Percentiles rank a stretch among this genome's conserved stretches.
These are phyloP conservation scores for Phalacrocorax brasilianus DNA, from an alignment of 2,113 vertebrate genomes.

Conservation along the genomic window DNA sequence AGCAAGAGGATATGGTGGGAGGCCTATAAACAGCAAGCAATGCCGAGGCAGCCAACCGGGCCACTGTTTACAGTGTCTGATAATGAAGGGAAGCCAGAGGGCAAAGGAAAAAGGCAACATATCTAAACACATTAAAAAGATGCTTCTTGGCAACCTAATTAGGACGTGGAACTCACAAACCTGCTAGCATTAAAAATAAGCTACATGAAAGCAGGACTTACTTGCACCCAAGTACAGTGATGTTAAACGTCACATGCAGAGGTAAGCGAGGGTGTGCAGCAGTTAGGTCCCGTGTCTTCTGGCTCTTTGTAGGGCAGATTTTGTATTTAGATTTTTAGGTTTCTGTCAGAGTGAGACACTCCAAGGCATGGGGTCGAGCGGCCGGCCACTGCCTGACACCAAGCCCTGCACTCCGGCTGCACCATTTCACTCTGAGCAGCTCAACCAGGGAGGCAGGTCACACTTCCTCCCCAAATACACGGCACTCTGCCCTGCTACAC, in stretches of 20 bases:
- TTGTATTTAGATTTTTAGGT: neutral
- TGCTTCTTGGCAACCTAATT: slow-evolving; percentile 11
- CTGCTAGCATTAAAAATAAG: slow-evolving; percentile 42
- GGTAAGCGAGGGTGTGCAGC: slow-evolving; percentile 1
- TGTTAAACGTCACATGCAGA: neutral
- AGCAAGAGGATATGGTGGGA: slow-evolving; percentile 64
- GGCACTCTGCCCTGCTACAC: neutral
- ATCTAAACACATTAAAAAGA: slow-evolving; percentile 4
- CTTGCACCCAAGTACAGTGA: neutral
- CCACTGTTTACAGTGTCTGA: slow-evolving; percentile 32
- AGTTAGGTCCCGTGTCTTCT: neutral
- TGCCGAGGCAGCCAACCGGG: slow-evolving; percentile 43
- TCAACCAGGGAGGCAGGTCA: neutral
- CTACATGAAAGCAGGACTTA: neutral
- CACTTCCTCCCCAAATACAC: neutral
- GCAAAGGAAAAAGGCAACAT: slow-evolving; percentile 16
- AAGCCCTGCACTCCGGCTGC: neutral
- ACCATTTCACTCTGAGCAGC: neutral
- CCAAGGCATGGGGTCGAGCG: neutral
- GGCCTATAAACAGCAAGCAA: slow-evolving; percentile 58
- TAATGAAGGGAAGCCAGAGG: slow-evolving; percentile 29
- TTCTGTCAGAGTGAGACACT: neutral
- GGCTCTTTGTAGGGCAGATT: neutral
- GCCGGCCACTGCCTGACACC: neutral
- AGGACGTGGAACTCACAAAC: neutral